A percentile compares a stretch with the other conserved stretches of the same genome.
Conservation (phyloP, 1,140 invertebrate genomes). For the Drosophila orosa region DNA sequence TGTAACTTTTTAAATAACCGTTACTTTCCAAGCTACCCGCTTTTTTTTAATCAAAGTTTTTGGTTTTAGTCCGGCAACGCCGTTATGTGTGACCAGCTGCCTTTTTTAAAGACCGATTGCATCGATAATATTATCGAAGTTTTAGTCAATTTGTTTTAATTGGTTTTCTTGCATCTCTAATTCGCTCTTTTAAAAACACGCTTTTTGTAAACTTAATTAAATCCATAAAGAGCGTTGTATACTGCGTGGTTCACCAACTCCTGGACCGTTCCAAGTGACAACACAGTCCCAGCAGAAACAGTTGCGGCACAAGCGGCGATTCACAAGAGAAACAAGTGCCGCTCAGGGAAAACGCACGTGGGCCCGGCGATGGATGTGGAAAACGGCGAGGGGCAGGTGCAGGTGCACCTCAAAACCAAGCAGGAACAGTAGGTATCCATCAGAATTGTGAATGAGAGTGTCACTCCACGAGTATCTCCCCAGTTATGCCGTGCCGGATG, state of each 20-base stretch:
- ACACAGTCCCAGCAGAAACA: neutral
- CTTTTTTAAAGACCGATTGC: too few relatives aligned
- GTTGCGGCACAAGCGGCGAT: slow-evolving; percentile 19
- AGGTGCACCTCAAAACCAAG: slow-evolving; percentile 92
- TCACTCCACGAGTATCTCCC: neutral
- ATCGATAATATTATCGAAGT: neutral
- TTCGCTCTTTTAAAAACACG: slow-evolving; percentile 31
- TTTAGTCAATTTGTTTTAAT: too few relatives aligned
- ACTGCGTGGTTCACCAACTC: neutral
- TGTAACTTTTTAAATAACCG: neutral
- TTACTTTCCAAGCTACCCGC: neutral
- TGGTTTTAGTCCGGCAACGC: neutral
- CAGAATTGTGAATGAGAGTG: slow-evolving; percentile 86
- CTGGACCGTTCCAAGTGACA: neutral
- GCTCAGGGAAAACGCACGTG: slow-evolving; percentile 24
- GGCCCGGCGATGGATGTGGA: slow-evolving; percentile 73
- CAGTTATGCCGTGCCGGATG: slow-evolving; percentile 95
- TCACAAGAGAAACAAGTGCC: neutral
- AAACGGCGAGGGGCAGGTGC: slow-evolving; percentile 86
- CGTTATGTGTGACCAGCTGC: too few relatives aligned
- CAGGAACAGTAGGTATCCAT: slow-evolving; percentile 89
- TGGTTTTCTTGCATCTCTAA: neutral
- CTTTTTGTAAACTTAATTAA: neutral
- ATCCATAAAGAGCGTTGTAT: neutral
- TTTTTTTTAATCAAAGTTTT: too few relatives aligned